Conservation (phyloP, 2,113 vertebrate species). For the Garra rufa region DNA sequence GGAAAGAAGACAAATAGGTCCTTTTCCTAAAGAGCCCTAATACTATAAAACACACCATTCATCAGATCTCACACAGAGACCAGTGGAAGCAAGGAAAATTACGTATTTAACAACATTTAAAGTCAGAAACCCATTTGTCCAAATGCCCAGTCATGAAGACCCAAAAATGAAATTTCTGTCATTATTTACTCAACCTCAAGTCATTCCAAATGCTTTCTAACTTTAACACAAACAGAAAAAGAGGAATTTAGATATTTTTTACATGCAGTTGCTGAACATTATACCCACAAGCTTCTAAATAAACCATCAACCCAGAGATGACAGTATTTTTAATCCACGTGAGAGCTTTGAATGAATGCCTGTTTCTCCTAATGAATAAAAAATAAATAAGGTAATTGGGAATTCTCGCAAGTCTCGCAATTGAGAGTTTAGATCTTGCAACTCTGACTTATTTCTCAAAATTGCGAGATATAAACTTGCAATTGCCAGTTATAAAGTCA, state of each 20-base stretch:
- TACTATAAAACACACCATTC: background rate
- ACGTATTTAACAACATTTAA: slow-evolving; percentile 14
- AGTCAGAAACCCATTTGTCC: background rate
- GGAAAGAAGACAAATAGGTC: background rate
- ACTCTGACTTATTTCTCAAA: background rate
- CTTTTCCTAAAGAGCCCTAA: slow-evolving; percentile 21
- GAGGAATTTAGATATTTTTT: background rate
- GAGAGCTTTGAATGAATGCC: background rate
- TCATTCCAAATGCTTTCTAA: background rate
- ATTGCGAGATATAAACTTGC: background rate
- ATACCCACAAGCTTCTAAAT: background rate
- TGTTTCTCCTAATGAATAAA: background rate
- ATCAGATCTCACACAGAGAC: background rate
- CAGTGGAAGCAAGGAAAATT: background rate
- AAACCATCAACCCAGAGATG: background rate
- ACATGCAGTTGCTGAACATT: background rate
- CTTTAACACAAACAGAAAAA: background rate
- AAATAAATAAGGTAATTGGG: no score
- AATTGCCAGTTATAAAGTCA: no score
- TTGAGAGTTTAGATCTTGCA: no score
- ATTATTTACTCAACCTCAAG: background rate
- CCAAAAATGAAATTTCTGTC: background rate
- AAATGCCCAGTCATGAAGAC: background rate
- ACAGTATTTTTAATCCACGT: background rate
- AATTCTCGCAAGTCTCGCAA: background rate